These are phyloP conservation scores for Melanchra persicariae DNA, from an alignment of 2,888 invertebrate species.

Conservation along the genomic window DNA sequence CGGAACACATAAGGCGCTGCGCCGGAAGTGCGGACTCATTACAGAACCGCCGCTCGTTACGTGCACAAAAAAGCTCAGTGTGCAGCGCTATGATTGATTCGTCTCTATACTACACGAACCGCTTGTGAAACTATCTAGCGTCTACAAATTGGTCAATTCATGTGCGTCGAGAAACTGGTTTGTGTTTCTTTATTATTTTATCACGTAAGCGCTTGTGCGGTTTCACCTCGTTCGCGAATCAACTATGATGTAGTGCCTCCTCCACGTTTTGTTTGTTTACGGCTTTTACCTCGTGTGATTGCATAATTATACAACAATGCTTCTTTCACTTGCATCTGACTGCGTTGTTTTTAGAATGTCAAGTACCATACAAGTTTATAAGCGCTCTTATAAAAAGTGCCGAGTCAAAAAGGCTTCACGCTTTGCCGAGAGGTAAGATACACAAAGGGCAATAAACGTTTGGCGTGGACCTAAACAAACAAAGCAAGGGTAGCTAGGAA, in stretches of 20 bases:
- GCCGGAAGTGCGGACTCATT: slow-evolving; percentile 83
- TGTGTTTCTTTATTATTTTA: slow-evolving; percentile 80
- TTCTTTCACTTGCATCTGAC: slow-evolving; percentile 63
- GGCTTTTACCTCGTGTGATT: slow-evolving; percentile 70
- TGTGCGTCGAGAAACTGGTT: slow-evolving; percentile 79
- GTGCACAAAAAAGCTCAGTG: slow-evolving; percentile 80
- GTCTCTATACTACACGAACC: slow-evolving; percentile 77
- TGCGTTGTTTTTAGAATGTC: slow-evolving; percentile 74
- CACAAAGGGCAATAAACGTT: slow-evolving; percentile 90
- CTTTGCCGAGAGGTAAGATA: slow-evolving; percentile 87
- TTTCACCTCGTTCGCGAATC: slow-evolving; percentile 75
- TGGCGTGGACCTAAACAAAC: slow-evolving; percentile 89
- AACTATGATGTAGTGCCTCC: slow-evolving; percentile 69
- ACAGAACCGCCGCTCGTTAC: slow-evolving; percentile 78
- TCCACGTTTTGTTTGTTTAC: slow-evolving; percentile 70
- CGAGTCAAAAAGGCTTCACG: slow-evolving; percentile 90
- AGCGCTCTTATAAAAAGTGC: slow-evolving; percentile 89
- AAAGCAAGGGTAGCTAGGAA: slow-evolving; percentile 90
- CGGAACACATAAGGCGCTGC: slow-evolving; percentile 70
- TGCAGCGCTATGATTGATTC: slow-evolving; percentile 84
- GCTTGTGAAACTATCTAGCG: slow-evolving; percentile 80
- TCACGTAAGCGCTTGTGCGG: slow-evolving; percentile 74
- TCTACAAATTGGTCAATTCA: slow-evolving; percentile 85
- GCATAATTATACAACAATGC: slow-evolving; percentile 67
- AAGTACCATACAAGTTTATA: slow-evolving; percentile 84